Base-by-base conservation (phyloP, 2,113 vertebrate species). In the Junco hyemalis region DNA sequence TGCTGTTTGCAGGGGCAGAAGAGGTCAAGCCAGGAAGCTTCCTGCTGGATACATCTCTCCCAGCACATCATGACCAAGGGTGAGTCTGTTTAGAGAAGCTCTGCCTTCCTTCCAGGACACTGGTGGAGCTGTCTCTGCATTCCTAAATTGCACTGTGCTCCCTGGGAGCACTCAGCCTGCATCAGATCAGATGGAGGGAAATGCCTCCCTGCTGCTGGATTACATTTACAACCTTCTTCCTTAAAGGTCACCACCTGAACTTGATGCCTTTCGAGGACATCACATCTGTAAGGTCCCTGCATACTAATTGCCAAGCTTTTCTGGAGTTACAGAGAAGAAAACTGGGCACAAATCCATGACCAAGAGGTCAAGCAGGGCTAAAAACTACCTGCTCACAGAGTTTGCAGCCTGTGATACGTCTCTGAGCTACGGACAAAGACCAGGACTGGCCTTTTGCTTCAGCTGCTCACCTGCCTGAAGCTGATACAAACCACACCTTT, bases 401-500 rank as follows among this genome's bases (percentile, higher is more conserved):
- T 45, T 56, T 22, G 8, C 73, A 44, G 35, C 61, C 35, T 36
- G 11, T 1, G 4, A 36, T 23, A 17, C 0, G 0, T n/a, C 51
- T 65, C 86, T 36, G 28, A 83, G 21, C 42, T 38, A 12, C 1
- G 0, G 31, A 36, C 17, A 6, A 76, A 69, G 25, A 74, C n/a
- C 54, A 70, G 54, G 42, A 26, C 11, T 56, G n/a, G 18, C 44
- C 74, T 66, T 69, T 24, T 42, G 13, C 65, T 86, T 72, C 73
- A 86, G 73, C 70, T 66, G 10, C 3, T 90, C 31, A 22, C 18
- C 35, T 29, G 36, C 33, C 71, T 64, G 29, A 54, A 64, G 47
- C 9, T 21, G 45, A 73, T 31, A 12, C 5, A 69, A 92, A 26
- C 50, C 68, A 70, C 1, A 0, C 21, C 47, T 88, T 86, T 14